phyloP scores from a whole-genome alignment of 2,113 vertebrate species.

The Ovis aries region ARS-UI_Ramb_v3.0 NC_056055.1:137745001-137745500 shows the following conservation, averaged over 20 bases:
- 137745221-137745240: constrained; percentile 62
- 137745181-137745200: constrained; percentile 46
- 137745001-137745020: constrained; percentile 82
- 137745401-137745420: constrained; percentile 66
- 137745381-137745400: constrained; percentile 73
- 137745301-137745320: constrained; percentile 68
- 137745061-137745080: constrained; percentile 71
- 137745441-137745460: constrained; percentile 64
- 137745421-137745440: constrained; percentile 76
- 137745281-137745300: constrained; percentile 59
- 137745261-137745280: constrained; percentile 60
- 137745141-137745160: constrained; percentile 36
- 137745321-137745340: constrained; percentile 45
- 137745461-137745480: constrained; percentile 69
- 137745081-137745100: constrained; percentile 69
- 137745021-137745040: constrained; percentile 71
- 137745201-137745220: constrained; percentile 56
- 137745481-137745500: constrained; percentile 67
- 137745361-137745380: constrained; percentile 64
- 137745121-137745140: constrained; percentile 52
- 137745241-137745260: constrained; percentile 49
- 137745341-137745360: constrained; percentile 68
- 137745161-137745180: background rate
- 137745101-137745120: constrained; percentile 54
- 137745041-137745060: constrained; percentile 72